phyloP scores from a whole-genome alignment of 2,113 vertebrate species.

The Mormoops blainvillei region DNA sequence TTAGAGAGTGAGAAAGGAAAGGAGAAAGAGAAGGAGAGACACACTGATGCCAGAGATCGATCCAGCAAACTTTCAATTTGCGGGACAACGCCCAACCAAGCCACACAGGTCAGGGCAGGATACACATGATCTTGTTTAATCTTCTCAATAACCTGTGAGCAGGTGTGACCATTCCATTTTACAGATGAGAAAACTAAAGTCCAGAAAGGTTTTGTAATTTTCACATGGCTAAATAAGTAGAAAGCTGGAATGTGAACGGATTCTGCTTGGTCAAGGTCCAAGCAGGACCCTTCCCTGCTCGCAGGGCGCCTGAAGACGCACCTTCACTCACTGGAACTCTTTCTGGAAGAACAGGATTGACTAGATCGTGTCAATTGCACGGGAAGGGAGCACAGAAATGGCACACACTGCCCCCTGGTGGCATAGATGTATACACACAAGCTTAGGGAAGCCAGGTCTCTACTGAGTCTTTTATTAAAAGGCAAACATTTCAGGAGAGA shows the following conservation, averaged over 20 bases:
- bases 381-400: not conserved
- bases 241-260: not conserved
- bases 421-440: not conserved
- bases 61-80: no score
- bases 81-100: no score
- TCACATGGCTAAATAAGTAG: not conserved
- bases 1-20: no score
- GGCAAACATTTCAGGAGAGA: not conserved
- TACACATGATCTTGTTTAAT: no score
- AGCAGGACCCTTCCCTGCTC: not conserved
- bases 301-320: not conserved
- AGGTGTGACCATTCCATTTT: no score
- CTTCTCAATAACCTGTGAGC: no score
- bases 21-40: no score
- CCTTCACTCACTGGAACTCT: not conserved
- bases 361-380: accelerated
- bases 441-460: not conserved
- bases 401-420: no score
- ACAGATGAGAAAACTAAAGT: not conserved
- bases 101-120: no score
- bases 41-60: no score
- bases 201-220: not conserved
- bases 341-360: not conserved
- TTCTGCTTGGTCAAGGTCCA: not conserved
- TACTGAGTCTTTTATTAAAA: not conserved